These are phyloP conservation scores for Salminus brasiliensis DNA, from an alignment of 2,113 vertebrate genomes.

Conservation along the genomic window DNA sequence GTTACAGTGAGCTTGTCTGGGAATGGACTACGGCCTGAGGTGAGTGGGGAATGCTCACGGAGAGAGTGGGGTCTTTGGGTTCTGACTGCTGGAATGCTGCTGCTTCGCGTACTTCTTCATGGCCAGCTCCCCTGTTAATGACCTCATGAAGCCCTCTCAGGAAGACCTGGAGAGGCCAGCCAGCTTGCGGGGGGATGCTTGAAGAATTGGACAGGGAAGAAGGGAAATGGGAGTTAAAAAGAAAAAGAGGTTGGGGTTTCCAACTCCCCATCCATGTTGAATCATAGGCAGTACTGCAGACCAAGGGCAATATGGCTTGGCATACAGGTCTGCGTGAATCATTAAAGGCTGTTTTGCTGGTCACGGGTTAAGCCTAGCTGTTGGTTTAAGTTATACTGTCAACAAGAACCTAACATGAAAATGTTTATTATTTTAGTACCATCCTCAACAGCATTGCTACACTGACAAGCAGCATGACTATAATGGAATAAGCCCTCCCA, in stretches of 20 bases:
- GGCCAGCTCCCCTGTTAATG: conserved; percentile 43
- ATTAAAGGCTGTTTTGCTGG: conserved; percentile 41
- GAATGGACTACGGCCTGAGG: not conserved
- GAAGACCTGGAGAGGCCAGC: conserved; percentile 55
- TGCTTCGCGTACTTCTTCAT: conserved; percentile 40
- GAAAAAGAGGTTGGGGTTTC: conserved; percentile 55
- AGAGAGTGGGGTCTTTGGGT: conserved; percentile 35
- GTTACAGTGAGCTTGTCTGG: conserved; percentile 25
- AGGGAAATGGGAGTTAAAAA: conserved; percentile 55
- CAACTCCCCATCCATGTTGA: conserved; percentile 55
- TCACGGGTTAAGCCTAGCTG: conserved; percentile 28
- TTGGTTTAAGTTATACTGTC: conserved; percentile 38
- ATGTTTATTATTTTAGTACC: conserved; percentile 22
- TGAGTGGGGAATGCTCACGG: not conserved
- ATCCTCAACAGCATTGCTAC: not conserved
- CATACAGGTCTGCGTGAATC: conserved; percentile 27
- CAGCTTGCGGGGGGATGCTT: conserved; percentile 53
- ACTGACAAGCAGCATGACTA: conserved; percentile 25
- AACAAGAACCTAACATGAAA: conserved; percentile 25
- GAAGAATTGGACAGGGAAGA: conserved; percentile 48
- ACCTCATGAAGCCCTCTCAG: conserved; percentile 45
- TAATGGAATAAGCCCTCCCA: not conserved
- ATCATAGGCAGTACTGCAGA: conserved; percentile 50
- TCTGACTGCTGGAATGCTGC: conserved; percentile 34
- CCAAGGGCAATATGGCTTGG: conserved; percentile 54